These are phyloP conservation scores for Girardia tigrina DNA, from an alignment of 2,888 invertebrate species.

Conservation along the genomic window DNA sequence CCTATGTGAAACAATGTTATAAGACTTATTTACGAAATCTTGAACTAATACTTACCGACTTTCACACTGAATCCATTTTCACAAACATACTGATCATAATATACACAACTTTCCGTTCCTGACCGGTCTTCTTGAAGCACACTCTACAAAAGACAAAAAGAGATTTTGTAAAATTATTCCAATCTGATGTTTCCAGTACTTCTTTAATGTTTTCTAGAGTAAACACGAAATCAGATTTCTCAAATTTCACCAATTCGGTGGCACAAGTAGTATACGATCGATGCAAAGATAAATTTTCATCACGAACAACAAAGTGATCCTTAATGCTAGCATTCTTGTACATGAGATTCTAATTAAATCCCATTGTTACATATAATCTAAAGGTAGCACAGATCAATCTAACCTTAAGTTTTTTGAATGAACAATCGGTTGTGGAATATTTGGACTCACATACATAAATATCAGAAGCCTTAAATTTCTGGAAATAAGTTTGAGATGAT, in stretches of 20 bases:
- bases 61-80: constrained; percentile 53
- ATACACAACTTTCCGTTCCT: constrained; percentile 44
- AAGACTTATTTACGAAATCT: no score
- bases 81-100: constrained; percentile 81
- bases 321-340: neutral
- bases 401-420: constrained; percentile 73
- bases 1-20: no score
- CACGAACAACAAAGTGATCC: neutral
- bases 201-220: neutral
- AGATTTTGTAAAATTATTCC: no score
- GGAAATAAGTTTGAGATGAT: constrained; percentile 34
- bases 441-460: constrained; percentile 90
- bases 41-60: constrained; percentile 48
- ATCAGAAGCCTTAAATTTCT: constrained; percentile 72
- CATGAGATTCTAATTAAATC: neutral
- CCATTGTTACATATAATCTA: neutral
- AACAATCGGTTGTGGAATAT: constrained; percentile 65
- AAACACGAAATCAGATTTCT: neutral
- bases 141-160: neutral
- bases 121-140: constrained; percentile 35
- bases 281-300: neutral
- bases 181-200: no score
- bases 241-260: neutral
- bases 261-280: neutral
- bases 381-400: constrained; percentile 27